Conservation (phyloP, 2,113 vertebrate species). For the Mola mola region DNA sequence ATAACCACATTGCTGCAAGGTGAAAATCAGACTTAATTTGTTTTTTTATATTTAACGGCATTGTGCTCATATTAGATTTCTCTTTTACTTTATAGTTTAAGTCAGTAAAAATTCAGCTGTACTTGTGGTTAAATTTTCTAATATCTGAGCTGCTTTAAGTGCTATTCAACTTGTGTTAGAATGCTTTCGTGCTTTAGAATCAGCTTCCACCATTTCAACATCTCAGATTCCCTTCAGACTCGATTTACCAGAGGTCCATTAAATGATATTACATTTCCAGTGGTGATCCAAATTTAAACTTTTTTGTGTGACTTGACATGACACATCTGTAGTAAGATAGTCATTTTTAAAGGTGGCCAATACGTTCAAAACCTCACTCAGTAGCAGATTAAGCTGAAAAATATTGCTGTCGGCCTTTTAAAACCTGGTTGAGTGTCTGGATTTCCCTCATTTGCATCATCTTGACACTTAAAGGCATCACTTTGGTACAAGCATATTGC, state of each 20-base stretch:
- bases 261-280: background rate
- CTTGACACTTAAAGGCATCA: slow-evolving; percentile 8
- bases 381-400: too few species aligned
- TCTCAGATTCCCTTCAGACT: background rate
- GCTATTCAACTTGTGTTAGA: background rate
- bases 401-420: background rate
- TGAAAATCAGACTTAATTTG: background rate
- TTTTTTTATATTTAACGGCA: too few species aligned
- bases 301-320: background rate
- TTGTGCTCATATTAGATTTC: too few species aligned
- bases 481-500: slow-evolving; percentile 57
- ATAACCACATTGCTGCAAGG: background rate
- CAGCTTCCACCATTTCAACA: background rate
- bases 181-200: background rate
- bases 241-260: background rate
- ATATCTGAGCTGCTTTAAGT: background rate
- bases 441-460: background rate
- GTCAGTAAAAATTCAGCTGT: background rate
- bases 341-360: too few species aligned
- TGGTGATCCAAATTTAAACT: background rate
- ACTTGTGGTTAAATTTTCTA: background rate
- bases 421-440: background rate
- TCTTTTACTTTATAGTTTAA: too few species aligned
- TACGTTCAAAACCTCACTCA: too few species aligned
- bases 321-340: too few species aligned